Percentiles rank a stretch among this genome's conserved stretches.
Evolutionary conservation across 2,888 invertebrate species (phyloP).

Genomic region (Chymomyza procnemis): DNA sequence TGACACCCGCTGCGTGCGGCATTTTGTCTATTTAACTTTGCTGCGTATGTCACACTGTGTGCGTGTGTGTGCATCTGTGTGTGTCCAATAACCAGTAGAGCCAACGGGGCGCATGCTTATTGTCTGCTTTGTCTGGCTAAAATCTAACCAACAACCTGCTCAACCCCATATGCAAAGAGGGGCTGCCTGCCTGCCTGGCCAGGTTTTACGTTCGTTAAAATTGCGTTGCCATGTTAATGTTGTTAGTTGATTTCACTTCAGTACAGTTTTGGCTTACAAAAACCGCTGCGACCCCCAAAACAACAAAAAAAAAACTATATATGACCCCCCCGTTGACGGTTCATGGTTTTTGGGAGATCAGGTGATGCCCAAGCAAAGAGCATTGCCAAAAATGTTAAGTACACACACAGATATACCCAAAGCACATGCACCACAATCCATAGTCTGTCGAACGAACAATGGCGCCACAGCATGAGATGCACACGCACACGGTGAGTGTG

Average conservation of each 20-base stretch:
- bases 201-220: constrained; percentile 44
- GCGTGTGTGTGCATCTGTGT: constrained; percentile 7
- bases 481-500: constrained; percentile 3
- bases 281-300: constrained; percentile 33
- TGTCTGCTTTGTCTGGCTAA: constrained; percentile 47
- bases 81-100: constrained; percentile 52
- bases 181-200: constrained; percentile 6
- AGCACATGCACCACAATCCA: constrained; percentile 4
- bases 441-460: constrained; percentile 32
- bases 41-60: constrained; percentile 21
- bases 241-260: constrained; percentile 69
- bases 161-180: background rate
- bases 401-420: constrained; percentile 30
- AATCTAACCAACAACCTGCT: background rate
- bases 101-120: constrained; percentile 42
- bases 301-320: too few species aligned
- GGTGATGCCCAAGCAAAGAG: constrained; percentile 67
- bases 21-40: constrained; percentile 54
- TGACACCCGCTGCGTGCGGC: constrained; percentile 29
- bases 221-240: constrained; percentile 70
- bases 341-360: constrained; percentile 61
- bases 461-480: constrained; percentile 29
- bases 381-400: constrained; percentile 69
- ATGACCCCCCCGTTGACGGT: constrained; percentile 7
- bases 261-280: constrained; percentile 61